Base-by-base conservation (phyloP, 2,888 invertebrate species). In the Cylindroiulus punctatus region DNA sequence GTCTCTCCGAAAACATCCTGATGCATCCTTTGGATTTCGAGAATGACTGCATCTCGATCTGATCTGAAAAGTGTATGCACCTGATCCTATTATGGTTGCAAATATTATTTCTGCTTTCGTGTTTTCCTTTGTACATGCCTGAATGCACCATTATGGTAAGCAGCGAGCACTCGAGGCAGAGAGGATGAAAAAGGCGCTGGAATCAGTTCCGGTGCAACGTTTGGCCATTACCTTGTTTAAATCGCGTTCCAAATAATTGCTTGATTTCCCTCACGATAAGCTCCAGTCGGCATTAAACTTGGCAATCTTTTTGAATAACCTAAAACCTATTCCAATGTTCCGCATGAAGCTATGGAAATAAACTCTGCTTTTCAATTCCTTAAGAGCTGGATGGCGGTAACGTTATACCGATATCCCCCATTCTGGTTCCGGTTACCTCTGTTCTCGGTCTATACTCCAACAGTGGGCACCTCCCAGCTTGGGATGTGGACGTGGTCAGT, bases 181-280 rank as follows among this genome's bases (percentile, higher is more conserved):
- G 26, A 12, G 26, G 65, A 65, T 65, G 65, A 65, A 65, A 65
- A 65, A 65, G 26, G 65, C 26, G 26, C 65, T 12, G 26, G 65
- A 65, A 65, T 65, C 65, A 65, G 65, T 26, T 65, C 65, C 26
- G 26, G 65, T 65, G 65, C 65, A 65, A 14, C 65, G 65, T 65
- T 65, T 65, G 8, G 65, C 65, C 65, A 65, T 65, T 65, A 65
- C 65, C 26, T 65, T 26, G 65, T 65, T 65, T 65, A 65, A 26
- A 65, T 26, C 65, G 65, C 65, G 65, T 65, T 65, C 65, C 65
- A 26, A 65, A 65, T 65, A 65, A 65, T 65, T 65, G 65, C 65
- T 65, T 26, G 65, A 65, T 65, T 65, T 65, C 65, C n/a, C 14
- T 65, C 26, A 2, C 65, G 65, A 65, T 65, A 65, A 65, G 65